Conservation (phyloP, 2,888 invertebrate genomes). For the Athalia cordata region DNA sequence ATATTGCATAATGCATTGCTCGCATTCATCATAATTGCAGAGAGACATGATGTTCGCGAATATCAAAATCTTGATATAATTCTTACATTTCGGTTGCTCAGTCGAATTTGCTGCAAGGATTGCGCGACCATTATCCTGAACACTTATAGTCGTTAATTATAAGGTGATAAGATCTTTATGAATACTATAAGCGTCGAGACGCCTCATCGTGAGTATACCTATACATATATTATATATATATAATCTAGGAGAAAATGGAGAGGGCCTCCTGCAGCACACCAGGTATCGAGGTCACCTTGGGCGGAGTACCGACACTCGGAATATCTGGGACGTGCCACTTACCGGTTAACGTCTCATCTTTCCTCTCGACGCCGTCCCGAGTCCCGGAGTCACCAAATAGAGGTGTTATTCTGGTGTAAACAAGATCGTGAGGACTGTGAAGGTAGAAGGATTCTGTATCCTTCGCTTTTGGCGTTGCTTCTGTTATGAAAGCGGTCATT, state of each 20-base stretch:
- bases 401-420: slow-evolving; percentile 89
- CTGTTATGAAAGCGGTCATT: slow-evolving; percentile 77
- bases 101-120: no score
- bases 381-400: slow-evolving; percentile 79
- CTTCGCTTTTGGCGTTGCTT: slow-evolving; percentile 62
- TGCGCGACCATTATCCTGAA: no score
- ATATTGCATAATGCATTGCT: no score
- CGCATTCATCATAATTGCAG: no score
- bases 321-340: slow-evolving; percentile 66
- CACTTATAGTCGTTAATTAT: no score
- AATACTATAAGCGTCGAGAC: not conserved
- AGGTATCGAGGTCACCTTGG: slow-evolving; percentile 37
- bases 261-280: slow-evolving; percentile 12
- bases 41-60: no score
- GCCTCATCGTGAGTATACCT: not conserved
- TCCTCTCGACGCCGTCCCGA: slow-evolving; percentile 62
- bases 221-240: not conserved
- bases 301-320: slow-evolving; percentile 44
- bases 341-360: slow-evolving; percentile 71
- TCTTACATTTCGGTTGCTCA: no score
- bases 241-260: slow-evolving; percentile 43
- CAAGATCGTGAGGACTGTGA: slow-evolving; percentile 87
- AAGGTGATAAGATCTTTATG: no score
- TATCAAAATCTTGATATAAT: no score
- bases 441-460: slow-evolving; percentile 86